Evolutionary conservation across 2,888 invertebrate genomes (phyloP).

Genomic region (Athripsodes cinereus): DNA sequence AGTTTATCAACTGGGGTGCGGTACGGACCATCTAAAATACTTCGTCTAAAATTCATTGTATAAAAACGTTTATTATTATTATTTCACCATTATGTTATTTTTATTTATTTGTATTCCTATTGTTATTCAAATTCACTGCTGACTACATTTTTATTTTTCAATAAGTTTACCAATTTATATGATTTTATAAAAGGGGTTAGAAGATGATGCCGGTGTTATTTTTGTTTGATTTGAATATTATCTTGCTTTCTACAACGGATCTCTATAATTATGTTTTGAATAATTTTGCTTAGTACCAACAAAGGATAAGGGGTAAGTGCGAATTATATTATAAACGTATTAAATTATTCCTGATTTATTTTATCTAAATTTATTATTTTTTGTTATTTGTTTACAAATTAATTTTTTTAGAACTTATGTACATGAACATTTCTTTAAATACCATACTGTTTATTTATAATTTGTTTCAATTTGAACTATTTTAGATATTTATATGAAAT

Average conservation of each 20-base stretch:
- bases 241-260: not conserved
- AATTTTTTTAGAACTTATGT: too few relatives aligned
- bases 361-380: too few relatives aligned
- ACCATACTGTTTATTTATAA: too few relatives aligned
- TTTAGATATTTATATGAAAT: too few relatives aligned
- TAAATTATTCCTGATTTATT: too few relatives aligned
- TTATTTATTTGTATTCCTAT: not conserved
- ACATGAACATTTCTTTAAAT: too few relatives aligned
- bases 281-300: too few relatives aligned
- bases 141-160: not conserved
- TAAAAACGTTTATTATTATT: not conserved
- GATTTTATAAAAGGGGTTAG: not conserved
- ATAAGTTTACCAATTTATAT: not conserved
- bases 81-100: not conserved
- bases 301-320: not conserved
- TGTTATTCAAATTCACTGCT: not conserved
- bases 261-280: too few relatives aligned
- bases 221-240: not conserved
- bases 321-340: not conserved
- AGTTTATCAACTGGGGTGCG: conserved; percentile 24
- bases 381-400: too few relatives aligned
- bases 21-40: conserved; percentile 23
- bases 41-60: conserved; percentile 20
- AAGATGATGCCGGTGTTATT: not conserved
- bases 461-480: too few relatives aligned